phyloP scores from a whole-genome alignment of 1,140 invertebrate species.

The Leguminivora glycinivorella region DNA sequence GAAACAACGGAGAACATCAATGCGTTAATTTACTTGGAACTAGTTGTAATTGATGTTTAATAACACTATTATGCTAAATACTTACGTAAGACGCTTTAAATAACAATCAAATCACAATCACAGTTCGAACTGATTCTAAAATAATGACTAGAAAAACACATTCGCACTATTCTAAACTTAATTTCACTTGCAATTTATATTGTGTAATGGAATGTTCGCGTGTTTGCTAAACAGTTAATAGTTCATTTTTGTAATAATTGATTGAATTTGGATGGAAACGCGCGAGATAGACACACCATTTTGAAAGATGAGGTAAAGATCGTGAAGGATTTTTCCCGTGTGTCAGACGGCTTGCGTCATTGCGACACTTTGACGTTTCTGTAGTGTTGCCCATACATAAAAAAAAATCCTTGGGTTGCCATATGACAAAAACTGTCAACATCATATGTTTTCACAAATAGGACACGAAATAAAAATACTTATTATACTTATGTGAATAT shows the following conservation, averaged over 20 bases:
- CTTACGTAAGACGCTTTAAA: constrained; percentile 74
- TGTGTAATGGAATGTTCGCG: constrained; percentile 43
- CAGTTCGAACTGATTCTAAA: constrained; percentile 58
- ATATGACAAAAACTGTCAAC: neutral
- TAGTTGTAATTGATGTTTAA: constrained; percentile 51
- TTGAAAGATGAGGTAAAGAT: constrained; percentile 71
- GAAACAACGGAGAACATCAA: constrained; percentile 31
- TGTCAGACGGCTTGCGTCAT: constrained; percentile 64
- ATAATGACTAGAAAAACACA: constrained; percentile 33
- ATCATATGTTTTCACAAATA: neutral
- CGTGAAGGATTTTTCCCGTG: constrained; percentile 66
- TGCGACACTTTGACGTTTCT: constrained; percentile 59
- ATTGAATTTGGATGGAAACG: constrained; percentile 69
- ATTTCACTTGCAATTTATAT: constrained; percentile 52
- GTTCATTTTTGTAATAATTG: constrained; percentile 63
- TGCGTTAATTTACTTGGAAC: neutral
- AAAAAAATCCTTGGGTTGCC: neutral
- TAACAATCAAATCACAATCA: constrained; percentile 66
- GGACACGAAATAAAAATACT: neutral
- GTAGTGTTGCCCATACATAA: constrained; percentile 3
- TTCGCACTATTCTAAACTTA: constrained; percentile 37
- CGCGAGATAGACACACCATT: constrained; percentile 74
- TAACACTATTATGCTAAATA: constrained; percentile 60
- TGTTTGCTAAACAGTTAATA: constrained; percentile 45
- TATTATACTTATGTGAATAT: no score